Conservation (phyloP, 2,888 invertebrate genomes). For the Scaptomyza parva region DNA sequence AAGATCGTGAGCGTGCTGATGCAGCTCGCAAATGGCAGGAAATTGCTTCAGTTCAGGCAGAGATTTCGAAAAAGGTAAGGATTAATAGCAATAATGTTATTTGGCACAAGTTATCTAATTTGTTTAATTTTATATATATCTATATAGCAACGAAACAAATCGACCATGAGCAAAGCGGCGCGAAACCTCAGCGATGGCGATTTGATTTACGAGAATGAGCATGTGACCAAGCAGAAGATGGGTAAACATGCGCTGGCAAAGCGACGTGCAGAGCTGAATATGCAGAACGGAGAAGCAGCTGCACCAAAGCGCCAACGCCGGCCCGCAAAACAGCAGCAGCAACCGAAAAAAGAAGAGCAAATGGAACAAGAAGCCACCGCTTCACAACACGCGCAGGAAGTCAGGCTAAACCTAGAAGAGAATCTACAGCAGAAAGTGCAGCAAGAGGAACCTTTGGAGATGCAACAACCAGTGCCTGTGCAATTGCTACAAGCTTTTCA, state of each 20-base stretch:
- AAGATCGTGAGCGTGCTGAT: conserved; percentile 82
- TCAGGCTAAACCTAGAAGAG: not conserved
- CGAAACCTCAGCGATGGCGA: conserved; percentile 71
- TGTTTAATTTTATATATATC: too few species aligned
- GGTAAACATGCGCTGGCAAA: conserved; percentile 62
- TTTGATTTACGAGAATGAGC: conserved; percentile 81
- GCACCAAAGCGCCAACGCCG: conserved; percentile 36
- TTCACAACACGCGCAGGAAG: not conserved
- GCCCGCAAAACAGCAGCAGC: conserved; percentile 8
- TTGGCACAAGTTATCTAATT: not conserved
- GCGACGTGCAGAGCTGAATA: conserved; percentile 27
- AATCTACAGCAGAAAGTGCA: conserved; percentile 13
- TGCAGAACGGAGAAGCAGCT: conserved; percentile 11
- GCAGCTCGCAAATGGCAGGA: conserved; percentile 69
- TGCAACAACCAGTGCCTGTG: conserved; percentile 4
- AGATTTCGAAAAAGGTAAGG: conserved; percentile 71
- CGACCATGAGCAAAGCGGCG: conserved; percentile 60
- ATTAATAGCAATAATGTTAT: not conserved
- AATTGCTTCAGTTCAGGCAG: conserved; percentile 63
- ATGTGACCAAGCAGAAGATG: conserved; percentile 63
- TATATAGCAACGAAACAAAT: conserved; percentile 44
- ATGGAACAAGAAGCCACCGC: not conserved
- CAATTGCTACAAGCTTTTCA: conserved; percentile 13
- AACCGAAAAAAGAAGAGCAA: conserved; percentile 25
- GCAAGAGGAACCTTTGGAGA: not conserved